Evolutionary conservation across 1,140 invertebrate species (phyloP).

Genomic region (Drosophila miranda): DNA sequence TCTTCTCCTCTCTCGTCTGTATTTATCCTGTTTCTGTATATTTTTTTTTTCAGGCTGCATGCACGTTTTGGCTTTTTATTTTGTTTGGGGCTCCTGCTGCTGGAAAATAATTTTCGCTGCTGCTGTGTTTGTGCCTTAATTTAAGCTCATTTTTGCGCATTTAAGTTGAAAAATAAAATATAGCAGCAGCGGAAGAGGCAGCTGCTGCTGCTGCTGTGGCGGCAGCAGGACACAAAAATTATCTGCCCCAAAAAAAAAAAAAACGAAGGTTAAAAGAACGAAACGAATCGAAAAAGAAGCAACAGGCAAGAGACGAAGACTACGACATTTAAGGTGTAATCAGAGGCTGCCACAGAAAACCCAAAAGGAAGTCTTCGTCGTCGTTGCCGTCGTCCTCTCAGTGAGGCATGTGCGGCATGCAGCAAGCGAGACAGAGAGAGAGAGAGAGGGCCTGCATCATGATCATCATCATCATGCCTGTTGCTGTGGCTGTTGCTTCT

Average conservation of each 20-base stretch:
- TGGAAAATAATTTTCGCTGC: slow-evolving; percentile 75
- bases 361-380: slow-evolving; percentile 63
- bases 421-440: slow-evolving; percentile 34
- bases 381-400: slow-evolving; percentile 39
- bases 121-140: slow-evolving; percentile 69
- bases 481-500: slow-evolving; percentile 31
- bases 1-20: slow-evolving; percentile 19
- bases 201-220: slow-evolving; percentile 56
- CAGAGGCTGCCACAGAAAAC: slow-evolving; percentile 64
- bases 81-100: slow-evolving; percentile 44
- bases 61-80: slow-evolving; percentile 77
- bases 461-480: slow-evolving; percentile 58
- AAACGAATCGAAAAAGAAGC: not conserved
- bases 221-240: slow-evolving; percentile 72
- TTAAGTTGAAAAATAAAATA: slow-evolving; percentile 75
- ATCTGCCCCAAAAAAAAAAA: slow-evolving; percentile 70
- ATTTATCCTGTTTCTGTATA: slow-evolving; percentile 14
- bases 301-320: slow-evolving; percentile 12
- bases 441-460: slow-evolving; percentile 4
- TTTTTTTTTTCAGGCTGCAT: slow-evolving; percentile 44
- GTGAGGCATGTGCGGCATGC: slow-evolving; percentile 71
- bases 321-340: slow-evolving; percentile 77
- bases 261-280: slow-evolving; percentile 4
- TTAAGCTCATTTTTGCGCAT: slow-evolving; percentile 79
- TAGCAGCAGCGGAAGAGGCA: slow-evolving; percentile 32